Percentiles rank a stretch among this genome's conserved stretches.
Conservation (phyloP, 2,797 vertebrate species). For the Gallinago nigripennis region DNA sequence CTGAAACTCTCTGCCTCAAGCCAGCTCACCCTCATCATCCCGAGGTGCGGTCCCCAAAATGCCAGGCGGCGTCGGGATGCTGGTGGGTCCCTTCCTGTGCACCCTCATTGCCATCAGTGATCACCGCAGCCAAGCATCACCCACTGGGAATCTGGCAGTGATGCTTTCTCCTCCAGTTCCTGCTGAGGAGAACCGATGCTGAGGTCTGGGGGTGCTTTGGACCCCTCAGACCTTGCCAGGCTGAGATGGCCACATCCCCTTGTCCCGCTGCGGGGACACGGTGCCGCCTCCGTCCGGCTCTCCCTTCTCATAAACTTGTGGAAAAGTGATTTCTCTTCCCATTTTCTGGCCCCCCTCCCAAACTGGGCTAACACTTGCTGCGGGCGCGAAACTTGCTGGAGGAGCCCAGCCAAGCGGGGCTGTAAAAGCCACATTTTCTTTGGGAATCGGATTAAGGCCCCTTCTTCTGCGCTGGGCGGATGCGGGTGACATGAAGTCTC, state of each 20-base stretch:
- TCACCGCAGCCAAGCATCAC: accelerated
- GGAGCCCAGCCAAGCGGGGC: background rate
- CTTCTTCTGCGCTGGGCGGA: background rate
- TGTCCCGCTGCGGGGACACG: background rate
- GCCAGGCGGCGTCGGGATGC: background rate
- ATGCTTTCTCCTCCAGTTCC: background rate
- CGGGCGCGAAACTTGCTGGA: background rate
- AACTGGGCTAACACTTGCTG: background rate
- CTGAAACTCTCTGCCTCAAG: accelerated
- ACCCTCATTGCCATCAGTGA: background rate
- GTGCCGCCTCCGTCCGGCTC: accelerated
- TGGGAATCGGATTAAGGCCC: constrained; percentile 50
- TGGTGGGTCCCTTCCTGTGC: accelerated
- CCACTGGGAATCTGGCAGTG: accelerated
- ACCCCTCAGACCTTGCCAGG: background rate
- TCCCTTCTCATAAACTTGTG: background rate
- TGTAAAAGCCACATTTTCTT: constrained; percentile 50
- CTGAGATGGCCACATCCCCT: accelerated
- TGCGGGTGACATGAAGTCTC: constrained; percentile 16
- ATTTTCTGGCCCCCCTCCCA: background rate
- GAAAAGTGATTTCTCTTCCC: background rate
- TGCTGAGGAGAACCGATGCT: accelerated
- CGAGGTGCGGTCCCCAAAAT: accelerated
- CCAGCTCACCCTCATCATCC: background rate
- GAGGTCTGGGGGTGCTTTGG: background rate